Evolutionary conservation across 2,797 vertebrate genomes (phyloP).

Genomic region (Eulemur albifrons): DNA sequence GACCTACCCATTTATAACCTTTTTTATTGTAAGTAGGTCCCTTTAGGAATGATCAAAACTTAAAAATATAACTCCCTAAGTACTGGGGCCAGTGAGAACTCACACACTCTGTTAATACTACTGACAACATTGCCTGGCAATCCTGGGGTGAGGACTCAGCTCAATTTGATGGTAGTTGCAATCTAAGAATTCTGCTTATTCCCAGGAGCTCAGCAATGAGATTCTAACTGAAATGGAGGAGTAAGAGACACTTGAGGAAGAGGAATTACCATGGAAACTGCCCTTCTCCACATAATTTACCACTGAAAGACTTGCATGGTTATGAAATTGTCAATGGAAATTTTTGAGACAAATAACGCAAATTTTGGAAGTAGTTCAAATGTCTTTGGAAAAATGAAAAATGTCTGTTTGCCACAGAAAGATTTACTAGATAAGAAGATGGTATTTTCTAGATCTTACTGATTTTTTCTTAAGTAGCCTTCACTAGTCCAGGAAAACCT

Average conservation of each 20-base stretch:
- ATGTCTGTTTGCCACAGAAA: neutral
- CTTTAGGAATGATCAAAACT: neutral
- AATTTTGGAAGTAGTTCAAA: slow-evolving; percentile 32
- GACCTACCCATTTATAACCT: neutral
- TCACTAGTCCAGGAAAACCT: neutral
- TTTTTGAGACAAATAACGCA: slow-evolving; percentile 28
- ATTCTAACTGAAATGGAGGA: neutral
- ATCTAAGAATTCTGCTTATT: neutral
- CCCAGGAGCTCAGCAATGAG: neutral
- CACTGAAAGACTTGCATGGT: neutral
- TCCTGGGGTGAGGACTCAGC: neutral
- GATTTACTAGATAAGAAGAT: neutral
- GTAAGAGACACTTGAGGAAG: neutral
- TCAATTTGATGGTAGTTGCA: neutral
- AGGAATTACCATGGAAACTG: slow-evolving; percentile 18
- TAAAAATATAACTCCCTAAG: neutral
- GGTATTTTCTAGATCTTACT: neutral
- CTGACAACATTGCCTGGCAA: neutral
- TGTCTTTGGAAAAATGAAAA: slow-evolving; percentile 26
- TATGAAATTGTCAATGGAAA: slow-evolving; percentile 39
- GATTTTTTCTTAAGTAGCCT: slow-evolving; percentile 10
- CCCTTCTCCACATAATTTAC: neutral
- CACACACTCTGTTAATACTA: neutral
- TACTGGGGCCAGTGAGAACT: neutral
- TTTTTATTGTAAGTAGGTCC: neutral